A percentile compares a stretch with the other conserved stretches of the same genome.
These are phyloP conservation scores for Neodiprion pinetum DNA, from an alignment of 1,140 invertebrate genomes.

Conservation along the genomic window DNA sequence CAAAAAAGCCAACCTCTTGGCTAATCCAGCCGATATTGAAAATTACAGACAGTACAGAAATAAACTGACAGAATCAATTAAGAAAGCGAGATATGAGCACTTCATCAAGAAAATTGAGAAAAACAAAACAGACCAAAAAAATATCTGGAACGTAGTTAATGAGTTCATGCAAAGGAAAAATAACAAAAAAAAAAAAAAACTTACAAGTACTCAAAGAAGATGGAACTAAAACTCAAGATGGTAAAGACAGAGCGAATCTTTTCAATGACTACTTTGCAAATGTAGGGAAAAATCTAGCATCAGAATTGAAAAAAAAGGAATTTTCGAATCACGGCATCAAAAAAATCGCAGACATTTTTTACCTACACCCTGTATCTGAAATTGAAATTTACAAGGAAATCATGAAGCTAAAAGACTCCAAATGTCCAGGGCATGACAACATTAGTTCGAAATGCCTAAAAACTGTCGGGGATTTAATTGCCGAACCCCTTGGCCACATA, in stretches of 20 bases:
- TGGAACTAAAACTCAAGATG: background rate
- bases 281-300: background rate
- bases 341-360: background rate
- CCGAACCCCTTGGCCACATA: too few species aligned
- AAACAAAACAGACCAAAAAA: background rate
- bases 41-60: background rate
- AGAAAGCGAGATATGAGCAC: background rate
- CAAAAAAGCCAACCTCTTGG: background rate
- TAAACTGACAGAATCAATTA: background rate
- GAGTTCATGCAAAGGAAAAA: background rate
- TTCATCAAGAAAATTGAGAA: background rate
- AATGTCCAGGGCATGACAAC: too few species aligned
- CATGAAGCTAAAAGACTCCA: background rate
- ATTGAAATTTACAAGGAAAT: background rate
- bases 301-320: background rate
- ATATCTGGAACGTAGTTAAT: background rate
- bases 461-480: too few species aligned
- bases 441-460: too few species aligned
- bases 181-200: background rate
- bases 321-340: background rate
- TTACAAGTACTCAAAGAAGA: background rate
- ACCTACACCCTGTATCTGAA: background rate
- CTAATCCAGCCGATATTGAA: background rate
- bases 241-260: background rate
- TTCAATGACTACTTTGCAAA: background rate